These are phyloP conservation scores for Nebria salina DNA, from an alignment of 2,888 invertebrate species.

Conservation along the genomic window DNA sequence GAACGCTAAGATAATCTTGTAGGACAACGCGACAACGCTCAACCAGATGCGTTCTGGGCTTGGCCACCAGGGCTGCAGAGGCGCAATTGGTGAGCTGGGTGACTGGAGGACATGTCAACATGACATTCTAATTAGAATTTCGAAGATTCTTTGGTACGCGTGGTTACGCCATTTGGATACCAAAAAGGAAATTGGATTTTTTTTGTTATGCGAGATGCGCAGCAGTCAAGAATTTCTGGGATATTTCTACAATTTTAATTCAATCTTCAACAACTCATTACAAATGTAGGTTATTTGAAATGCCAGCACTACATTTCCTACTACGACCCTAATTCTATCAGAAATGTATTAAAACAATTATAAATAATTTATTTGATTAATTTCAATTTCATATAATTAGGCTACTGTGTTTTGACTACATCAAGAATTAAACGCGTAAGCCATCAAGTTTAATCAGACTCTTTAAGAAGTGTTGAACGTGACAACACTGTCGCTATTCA, in stretches of 20 bases:
- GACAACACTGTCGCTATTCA: too few relatives aligned
- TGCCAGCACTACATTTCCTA: too few relatives aligned
- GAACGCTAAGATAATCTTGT: conserved; percentile 39
- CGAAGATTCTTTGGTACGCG: conserved; percentile 14
- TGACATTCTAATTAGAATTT: conserved; percentile 41
- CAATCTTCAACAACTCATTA: too few relatives aligned
- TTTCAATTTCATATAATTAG: too few relatives aligned
- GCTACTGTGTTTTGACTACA: too few relatives aligned
- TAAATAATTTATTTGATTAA: too few relatives aligned
- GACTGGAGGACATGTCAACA: conserved; percentile 17
- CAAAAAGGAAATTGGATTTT: neutral
- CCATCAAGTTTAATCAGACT: too few relatives aligned
- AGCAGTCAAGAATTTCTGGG: neutral
- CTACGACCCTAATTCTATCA: too few relatives aligned
- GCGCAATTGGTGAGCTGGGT: neutral
- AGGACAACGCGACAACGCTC: conserved; percentile 19
- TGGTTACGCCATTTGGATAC: conserved; percentile 12
- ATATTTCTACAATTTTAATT: neutral
- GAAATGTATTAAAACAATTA: too few relatives aligned
- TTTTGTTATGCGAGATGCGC: neutral
- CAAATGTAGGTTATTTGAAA: too few relatives aligned
- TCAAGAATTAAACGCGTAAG: too few relatives aligned
- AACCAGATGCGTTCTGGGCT: neutral
- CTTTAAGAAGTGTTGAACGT: too few relatives aligned
- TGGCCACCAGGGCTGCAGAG: neutral